Evolutionary conservation across 1,140 invertebrate species (phyloP), one percentile per base, ranked within the genome.

Genomic region (Drosophila funebris): DNA sequence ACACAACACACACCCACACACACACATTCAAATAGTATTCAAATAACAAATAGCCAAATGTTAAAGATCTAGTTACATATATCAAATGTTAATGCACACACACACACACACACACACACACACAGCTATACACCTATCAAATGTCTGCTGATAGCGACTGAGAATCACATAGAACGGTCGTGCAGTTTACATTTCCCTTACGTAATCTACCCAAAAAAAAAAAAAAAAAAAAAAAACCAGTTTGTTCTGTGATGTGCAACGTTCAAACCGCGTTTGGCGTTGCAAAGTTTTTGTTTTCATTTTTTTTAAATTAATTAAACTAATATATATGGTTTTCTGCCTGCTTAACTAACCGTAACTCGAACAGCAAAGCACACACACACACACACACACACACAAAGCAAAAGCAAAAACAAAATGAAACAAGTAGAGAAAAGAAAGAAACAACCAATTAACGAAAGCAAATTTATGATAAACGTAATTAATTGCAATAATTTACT

Each of bases 231-330:
- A 52, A 53, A 29, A 66, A 72, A 60, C 79, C 79, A 80, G 85
- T 90, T 90, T 87, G 87, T 90, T 90, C 87, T 90, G 87, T 90
- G 87, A 90, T 82, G 68, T 66, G 78, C 76, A 69, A 63, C 61
- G 69, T 48, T 66, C 46, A 48, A 69, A 70, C 73, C 53, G 50
- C 64, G 68, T 89, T 84, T 66, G 60, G 56, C 72, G 68, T 68
- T 88, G 79, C 84, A 82, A 83, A 63, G 56, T 52, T 78, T 73
- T 76, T 66, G 44, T 61, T 78, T 73, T 76, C 44, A 44, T 62
- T 41, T 72, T 76, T 63, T 41, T 72, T 76, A 60, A 61, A 58
- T 56, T 82, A 41, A 73, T 73, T 75, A 53, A 61, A 73, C 16
- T 76, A 61, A 66, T 60, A 46, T 60, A 13, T 69, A 44, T 73